These are phyloP conservation scores for Sinocyclocheilus anophthalmus DNA, from an alignment of 2,113 vertebrate species.

Conservation along the genomic window DNA sequence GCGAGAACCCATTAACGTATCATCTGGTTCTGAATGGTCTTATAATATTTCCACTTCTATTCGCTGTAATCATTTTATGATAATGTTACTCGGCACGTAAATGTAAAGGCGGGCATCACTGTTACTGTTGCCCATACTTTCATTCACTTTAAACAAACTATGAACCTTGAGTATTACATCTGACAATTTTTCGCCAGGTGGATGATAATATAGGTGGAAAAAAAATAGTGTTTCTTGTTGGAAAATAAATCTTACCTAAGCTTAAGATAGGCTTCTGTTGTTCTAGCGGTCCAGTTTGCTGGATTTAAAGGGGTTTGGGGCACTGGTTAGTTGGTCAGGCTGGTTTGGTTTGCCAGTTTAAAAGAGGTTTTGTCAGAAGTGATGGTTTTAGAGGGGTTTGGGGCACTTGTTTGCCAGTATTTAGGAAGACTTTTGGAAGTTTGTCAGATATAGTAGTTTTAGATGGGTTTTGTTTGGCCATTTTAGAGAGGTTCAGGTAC, in stretches of 20 bases:
- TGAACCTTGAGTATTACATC: neutral
- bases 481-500: too few relatives aligned
- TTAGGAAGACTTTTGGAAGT: neutral
- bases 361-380: neutral
- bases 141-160: neutral
- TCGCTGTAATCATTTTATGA: neutral
- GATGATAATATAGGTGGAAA: neutral
- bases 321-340: neutral
- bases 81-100: neutral
- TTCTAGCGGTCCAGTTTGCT: neutral
- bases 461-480: too few relatives aligned
- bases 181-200: neutral
- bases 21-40: neutral
- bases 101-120: neutral
- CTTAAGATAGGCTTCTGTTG: neutral
- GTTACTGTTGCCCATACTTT: neutral
- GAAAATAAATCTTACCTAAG: neutral
- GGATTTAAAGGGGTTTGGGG: neutral
- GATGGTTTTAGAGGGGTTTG: neutral
- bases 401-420: neutral
- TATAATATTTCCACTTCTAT: neutral
- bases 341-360: neutral
- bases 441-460: neutral
- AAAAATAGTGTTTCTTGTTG: neutral
- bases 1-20: neutral